Conservation (phyloP, 2,113 vertebrate species). For the Chloropsis cyanopogon region DNA sequence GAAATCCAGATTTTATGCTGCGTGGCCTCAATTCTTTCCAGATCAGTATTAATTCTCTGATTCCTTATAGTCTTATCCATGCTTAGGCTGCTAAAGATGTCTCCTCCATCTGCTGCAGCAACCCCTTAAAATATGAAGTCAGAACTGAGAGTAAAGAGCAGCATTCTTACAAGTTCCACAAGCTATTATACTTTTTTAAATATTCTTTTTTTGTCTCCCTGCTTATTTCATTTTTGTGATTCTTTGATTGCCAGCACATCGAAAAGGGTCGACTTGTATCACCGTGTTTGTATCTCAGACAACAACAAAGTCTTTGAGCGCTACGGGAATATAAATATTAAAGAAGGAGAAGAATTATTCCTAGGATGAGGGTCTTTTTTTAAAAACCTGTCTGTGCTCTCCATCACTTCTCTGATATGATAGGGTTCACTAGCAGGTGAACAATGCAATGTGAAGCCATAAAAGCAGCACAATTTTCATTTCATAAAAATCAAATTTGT, state of each 20-base stretch:
- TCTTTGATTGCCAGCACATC: not conserved
- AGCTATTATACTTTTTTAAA: not conserved
- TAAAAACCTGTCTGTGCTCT: not conserved
- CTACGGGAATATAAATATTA: not conserved
- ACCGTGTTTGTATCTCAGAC: not conserved
- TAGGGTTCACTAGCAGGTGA: not conserved
- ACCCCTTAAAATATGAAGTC: not conserved
- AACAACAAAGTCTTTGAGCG: not conserved
- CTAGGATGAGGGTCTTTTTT: not conserved
- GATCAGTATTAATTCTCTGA: not conserved
- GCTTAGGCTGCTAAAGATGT: not conserved
- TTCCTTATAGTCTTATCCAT: not conserved
- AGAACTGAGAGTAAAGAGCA: not conserved
- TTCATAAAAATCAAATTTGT: not conserved
- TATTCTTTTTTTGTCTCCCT: not conserved
- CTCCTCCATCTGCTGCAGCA: not conserved
- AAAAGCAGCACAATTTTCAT: not conserved
- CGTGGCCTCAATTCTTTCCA: not conserved
- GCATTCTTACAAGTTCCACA: not conserved
- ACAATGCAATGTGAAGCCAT: not conserved
- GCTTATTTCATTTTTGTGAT: not conserved
- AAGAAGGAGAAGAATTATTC: conserved; percentile 11
- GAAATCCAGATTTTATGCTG: not conserved
- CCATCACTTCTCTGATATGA: not conserved
- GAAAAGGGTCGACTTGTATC: not conserved